phyloP scores from a whole-genome alignment of 2,113 vertebrate genomes.

The Camelus dromedarius region DNA sequence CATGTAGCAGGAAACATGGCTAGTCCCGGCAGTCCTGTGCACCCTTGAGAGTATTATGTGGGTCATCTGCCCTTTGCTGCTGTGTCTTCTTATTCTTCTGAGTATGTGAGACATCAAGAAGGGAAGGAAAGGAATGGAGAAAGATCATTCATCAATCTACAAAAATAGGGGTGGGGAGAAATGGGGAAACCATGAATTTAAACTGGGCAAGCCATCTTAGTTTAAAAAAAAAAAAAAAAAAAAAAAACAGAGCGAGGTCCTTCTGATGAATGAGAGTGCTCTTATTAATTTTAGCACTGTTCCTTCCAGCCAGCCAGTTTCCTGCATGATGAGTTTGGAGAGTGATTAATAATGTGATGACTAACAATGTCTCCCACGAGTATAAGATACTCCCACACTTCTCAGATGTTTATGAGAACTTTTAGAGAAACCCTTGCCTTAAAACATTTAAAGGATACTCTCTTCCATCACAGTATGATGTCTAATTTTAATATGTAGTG shows the following conservation, averaged over 20 bases:
- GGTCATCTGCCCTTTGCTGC: background rate
- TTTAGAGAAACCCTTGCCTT: background rate
- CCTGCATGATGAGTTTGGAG: background rate
- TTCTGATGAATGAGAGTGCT: background rate
- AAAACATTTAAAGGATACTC: background rate
- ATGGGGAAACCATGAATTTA: background rate
- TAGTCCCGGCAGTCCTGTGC: rapidly evolving
- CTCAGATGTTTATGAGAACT: background rate
- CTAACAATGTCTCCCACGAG: constrained; percentile 2
- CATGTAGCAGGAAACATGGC: background rate
- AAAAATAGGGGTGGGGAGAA: background rate
- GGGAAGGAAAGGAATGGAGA: background rate
- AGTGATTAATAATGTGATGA: background rate
- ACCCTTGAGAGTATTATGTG: background rate
- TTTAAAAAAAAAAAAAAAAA: background rate
- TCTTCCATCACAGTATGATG: background rate
- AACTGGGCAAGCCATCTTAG: background rate
- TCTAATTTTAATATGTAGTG: constrained; percentile 28
- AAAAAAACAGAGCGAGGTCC: background rate
- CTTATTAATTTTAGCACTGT: background rate
- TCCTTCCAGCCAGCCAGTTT: background rate
- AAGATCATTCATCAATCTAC: background rate
- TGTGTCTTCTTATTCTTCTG: background rate
- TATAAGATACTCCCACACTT: background rate
- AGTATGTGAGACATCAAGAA: background rate